Base-by-base conservation (phyloP, 2,113 vertebrate genomes). In the Herpailurus yagouaroundi region DNA sequence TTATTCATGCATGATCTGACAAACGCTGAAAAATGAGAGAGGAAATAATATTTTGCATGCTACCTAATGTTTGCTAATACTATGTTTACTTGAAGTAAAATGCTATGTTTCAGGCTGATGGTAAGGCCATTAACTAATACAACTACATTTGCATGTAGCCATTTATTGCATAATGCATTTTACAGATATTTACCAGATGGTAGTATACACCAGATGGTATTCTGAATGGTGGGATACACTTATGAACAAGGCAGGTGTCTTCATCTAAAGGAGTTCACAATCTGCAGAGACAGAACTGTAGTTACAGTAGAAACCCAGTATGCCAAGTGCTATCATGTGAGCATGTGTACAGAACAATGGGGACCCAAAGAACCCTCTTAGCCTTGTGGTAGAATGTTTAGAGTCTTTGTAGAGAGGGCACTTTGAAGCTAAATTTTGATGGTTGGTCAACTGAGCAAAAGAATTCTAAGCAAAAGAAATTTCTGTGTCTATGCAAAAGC, bases 141-240 rank as follows among this genome's bases (percentile, higher is more conserved):
- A 71, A 45, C 68, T 80, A 55, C 11, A 80, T 94, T 96, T 93
- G 3, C 23, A 38, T 48, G 19, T 94, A 55, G 21, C 25, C 86
- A 50, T 74, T 86, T 31, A 60, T 71, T 91, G 33, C 4, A 1
- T 52, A 52, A 25, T 85, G 6, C 21, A 41, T 94, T 41, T 92
- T 96, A 27, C 13, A 93, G n/a, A 90, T 88, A 90, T 92, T 96
- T 97, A 71, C 45, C 63, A 94, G 96, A 76, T 88, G 74, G 16
- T 16, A 52, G 2, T 87, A 48, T 80, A 15, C 14, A 48, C 55
- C 23, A 96, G 33, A 63, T 74, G 55, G 36, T 83, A 10, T 87
- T 92, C 55, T 50, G 50, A 94, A 93, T 96, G 36, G 71, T 95
- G 36, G 27, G 36, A 50, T 57, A 89, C 7, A 79, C 31, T 82